Percentiles rank a stretch among this genome's conserved stretches.
Evolutionary conservation across 2,888 invertebrate species (phyloP).

Genomic region (Petrolisthes manimaculis): DNA sequence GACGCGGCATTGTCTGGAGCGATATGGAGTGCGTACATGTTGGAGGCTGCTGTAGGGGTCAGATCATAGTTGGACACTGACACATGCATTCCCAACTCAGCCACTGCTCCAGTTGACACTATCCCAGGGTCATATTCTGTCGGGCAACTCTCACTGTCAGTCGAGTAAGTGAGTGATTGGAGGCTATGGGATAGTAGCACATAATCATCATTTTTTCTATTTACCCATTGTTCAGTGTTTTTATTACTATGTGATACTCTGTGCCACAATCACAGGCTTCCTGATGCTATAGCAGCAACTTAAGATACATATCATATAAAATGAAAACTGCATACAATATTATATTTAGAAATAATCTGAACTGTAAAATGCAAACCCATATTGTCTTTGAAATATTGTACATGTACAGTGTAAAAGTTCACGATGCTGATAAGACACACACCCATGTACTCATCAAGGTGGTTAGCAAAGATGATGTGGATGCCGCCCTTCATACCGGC

Average conservation of each 20-base stretch:
- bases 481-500: constrained; percentile 15
- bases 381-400: too few species aligned
- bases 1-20: constrained; percentile 24
- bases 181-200: not conserved
- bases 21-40: constrained; percentile 22
- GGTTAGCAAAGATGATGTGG: constrained; percentile 2
- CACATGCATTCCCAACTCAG: constrained; percentile 30
- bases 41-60: constrained; percentile 32
- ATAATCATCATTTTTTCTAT: not conserved
- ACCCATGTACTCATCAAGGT: constrained; percentile 7
- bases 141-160: too few species aligned
- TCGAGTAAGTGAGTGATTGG: not conserved
- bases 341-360: too few species aligned
- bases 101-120: constrained; percentile 11
- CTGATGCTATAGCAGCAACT: too few species aligned
- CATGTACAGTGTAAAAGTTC: too few species aligned
- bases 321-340: too few species aligned
- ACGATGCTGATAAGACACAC: too few species aligned
- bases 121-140: constrained; percentile 16
- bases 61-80: constrained; percentile 15
- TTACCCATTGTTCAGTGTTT: not conserved
- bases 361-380: too few species aligned
- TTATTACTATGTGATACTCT: not conserved
- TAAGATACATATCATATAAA: too few species aligned
- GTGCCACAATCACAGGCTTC: too few species aligned